These are phyloP conservation scores for Polietes domitor DNA, from an alignment of 2,888 invertebrate species.

Conservation along the genomic window DNA sequence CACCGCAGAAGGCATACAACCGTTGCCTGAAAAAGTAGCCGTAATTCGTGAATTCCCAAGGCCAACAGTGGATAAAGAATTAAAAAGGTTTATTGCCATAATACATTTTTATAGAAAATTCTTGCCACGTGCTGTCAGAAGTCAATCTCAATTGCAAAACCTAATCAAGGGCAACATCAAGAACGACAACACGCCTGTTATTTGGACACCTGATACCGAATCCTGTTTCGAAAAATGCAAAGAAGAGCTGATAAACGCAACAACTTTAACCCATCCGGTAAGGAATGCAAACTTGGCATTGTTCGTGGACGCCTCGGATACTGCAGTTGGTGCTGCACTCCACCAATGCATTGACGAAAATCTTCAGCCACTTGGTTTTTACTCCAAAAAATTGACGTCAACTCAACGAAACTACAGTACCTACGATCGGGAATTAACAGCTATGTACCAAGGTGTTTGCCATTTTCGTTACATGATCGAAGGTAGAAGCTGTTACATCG, in stretches of 20 bases:
- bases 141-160: constrained; percentile 35
- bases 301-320: constrained; percentile 54
- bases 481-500: not conserved
- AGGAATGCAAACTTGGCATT: constrained; percentile 39
- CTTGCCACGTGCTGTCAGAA: not conserved
- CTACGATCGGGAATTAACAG: constrained; percentile 74
- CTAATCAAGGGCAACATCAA: constrained; percentile 41
- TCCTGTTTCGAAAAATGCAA: constrained; percentile 53
- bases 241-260: not conserved
- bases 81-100: constrained; percentile 66
- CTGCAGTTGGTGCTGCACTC: constrained; percentile 48
- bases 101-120: constrained; percentile 63
- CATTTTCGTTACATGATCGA: constrained; percentile 9
- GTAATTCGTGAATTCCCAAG: constrained; percentile 36
- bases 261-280: constrained; percentile 25
- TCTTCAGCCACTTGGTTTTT: constrained; percentile 71
- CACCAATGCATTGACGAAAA: constrained; percentile 47
- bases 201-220: constrained; percentile 49
- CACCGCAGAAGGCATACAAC: constrained; percentile 48
- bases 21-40: constrained; percentile 52
- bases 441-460: constrained; percentile 54
- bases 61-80: constrained; percentile 43
- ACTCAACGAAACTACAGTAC: constrained; percentile 35
- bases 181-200: constrained; percentile 36
- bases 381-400: constrained; percentile 65